These are phyloP conservation scores for Sorex araneus DNA, from an alignment of 2,113 vertebrate genomes.

Conservation along the genomic window DNA sequence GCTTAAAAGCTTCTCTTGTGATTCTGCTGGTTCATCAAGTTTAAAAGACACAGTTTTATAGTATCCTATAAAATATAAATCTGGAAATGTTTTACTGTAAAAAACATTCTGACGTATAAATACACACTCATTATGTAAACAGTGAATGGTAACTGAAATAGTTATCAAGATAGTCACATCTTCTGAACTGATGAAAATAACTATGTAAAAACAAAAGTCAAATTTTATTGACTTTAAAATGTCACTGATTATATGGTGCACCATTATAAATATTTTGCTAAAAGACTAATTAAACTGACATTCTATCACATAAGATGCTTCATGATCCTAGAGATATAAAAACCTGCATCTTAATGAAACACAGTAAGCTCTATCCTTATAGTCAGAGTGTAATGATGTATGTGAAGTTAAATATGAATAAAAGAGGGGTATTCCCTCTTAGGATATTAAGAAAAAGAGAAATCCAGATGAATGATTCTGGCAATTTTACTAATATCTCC, in stretches of 20 bases:
- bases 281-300: background rate
- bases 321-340: conserved; percentile 39
- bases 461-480: background rate
- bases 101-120: background rate
- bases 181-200: conserved; percentile 13
- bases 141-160: background rate
- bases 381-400: background rate
- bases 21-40: background rate
- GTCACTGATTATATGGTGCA: background rate
- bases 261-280: background rate
- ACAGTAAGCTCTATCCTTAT: background rate
- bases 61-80: background rate
- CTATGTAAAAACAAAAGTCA: conserved; percentile 6
- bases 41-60: background rate
- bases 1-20: background rate
- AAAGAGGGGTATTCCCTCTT: background rate
- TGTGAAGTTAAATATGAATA: background rate
- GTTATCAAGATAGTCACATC: background rate
- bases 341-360: background rate
- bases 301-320: background rate
- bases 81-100: conserved; percentile 40
- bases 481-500: background rate
- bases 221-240: conserved; percentile 21
- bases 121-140: background rate
- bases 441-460: background rate